Evolutionary conservation across 2,113 vertebrate genomes (phyloP), one percentile per base, ranked within the genome.

Genomic region (Cranoglanis bouderius): DNA sequence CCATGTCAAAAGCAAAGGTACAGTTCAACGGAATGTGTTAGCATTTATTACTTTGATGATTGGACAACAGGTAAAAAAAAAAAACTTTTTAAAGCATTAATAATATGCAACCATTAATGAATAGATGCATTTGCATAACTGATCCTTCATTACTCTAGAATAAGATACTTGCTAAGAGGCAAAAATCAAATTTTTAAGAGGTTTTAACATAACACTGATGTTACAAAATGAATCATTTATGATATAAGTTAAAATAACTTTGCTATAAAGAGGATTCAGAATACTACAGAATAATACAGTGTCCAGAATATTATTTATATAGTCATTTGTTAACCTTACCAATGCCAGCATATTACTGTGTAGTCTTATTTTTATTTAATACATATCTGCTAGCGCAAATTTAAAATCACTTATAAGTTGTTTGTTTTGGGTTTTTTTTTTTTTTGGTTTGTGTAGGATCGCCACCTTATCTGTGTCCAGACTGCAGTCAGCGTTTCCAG

Each of bases 401-500:
- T 16, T 85, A 24, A 90, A 70, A 83, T 43, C 5, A 49, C 26
- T 61, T 57, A 29, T 46, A 40, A 38, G 4, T 43, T 26, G 4
- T 46, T 74, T 0, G 18, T 40, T 19, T 46, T 49, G 29, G 9
- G 1, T 49, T 85, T 63, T 92, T 0, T 90, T 78, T 84, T 0
- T 85, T 14, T 91, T 29, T 77, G 82, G 89, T 38, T 91, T 77
- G 21, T 65, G 55, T 82, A 99, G 98, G 96, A 74, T 95, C 97
- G 0, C 91, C 97, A 70, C 97, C 97, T 40, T 96, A 94, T 92
- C 92, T 95, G 7, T 99, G 98, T 92, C 95, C 97, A 4, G 98
- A 99, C 91, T 99, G 98, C 95, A 97, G 95, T 95, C 98, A 99
- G 89, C 95, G 97, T 40, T 99, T 99, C 95, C 98, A 98, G 95